Percentiles rank a stretch among this genome's conserved stretches.
These are phyloP conservation scores for Heliconius ethilla DNA, from an alignment of 2,888 invertebrate genomes.

Conservation along the genomic window DNA sequence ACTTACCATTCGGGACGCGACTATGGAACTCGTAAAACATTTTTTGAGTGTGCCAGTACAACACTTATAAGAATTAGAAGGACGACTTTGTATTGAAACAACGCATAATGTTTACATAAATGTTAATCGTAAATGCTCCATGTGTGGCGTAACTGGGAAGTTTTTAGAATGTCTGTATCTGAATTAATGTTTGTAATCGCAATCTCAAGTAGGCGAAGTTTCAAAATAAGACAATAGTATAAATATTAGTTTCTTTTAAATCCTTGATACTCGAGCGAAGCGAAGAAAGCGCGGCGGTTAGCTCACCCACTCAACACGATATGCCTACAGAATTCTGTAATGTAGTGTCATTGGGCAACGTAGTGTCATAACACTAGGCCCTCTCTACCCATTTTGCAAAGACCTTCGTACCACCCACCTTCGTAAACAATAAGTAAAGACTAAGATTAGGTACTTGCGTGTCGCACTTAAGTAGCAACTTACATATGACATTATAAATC, in stretches of 20 bases:
- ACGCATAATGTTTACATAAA: constrained; percentile 38
- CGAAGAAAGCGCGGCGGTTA: too few species aligned
- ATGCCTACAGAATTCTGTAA: too few species aligned
- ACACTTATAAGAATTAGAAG: constrained; percentile 69
- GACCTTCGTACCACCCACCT: too few species aligned
- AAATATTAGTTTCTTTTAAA: background rate
- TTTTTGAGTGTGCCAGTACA: constrained; percentile 65
- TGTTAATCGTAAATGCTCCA: constrained; percentile 32
- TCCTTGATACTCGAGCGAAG: background rate
- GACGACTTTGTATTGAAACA: constrained; percentile 54
- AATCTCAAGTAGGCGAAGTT: too few species aligned
- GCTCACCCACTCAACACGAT: too few species aligned
- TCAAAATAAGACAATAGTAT: background rate
- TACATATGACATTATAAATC: constrained; percentile 13
- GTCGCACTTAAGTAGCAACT: constrained; percentile 9
- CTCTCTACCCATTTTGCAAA: too few species aligned
- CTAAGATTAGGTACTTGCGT: constrained; percentile 22
- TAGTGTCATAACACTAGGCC: too few species aligned
- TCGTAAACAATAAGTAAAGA: constrained; percentile 18
- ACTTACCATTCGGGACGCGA: constrained; percentile 74
- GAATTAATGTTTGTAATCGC: background rate
- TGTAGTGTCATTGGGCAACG: too few species aligned
- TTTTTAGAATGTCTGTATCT: background rate
- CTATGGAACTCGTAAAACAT: constrained; percentile 72
- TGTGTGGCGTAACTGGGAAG: constrained; percentile 34